Conservation (phyloP, 1,140 invertebrate species). For the Papilio polyxenes region DNA sequence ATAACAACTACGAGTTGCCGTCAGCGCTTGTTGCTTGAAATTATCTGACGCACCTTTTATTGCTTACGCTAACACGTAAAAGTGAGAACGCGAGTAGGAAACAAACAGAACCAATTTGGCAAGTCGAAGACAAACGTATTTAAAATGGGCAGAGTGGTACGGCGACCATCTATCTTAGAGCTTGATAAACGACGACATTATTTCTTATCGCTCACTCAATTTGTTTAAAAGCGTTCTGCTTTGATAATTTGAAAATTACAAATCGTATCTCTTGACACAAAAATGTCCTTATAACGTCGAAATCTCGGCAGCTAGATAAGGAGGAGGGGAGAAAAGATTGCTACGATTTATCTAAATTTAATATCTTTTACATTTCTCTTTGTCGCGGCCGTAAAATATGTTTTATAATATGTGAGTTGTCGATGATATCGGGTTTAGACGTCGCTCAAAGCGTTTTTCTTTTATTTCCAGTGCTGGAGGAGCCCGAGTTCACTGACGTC, state of each 20-base stretch:
- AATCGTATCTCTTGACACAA: constrained; percentile 77
- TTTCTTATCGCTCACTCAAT: constrained; percentile 81
- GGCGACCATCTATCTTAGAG: constrained; percentile 76
- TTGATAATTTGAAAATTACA: constrained; percentile 81
- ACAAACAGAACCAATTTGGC: constrained; percentile 76
- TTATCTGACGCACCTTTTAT: constrained; percentile 31
- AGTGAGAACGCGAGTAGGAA: constrained; percentile 68
- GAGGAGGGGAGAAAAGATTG: constrained; percentile 51
- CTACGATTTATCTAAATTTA: constrained; percentile 57
- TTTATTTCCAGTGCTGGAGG: constrained; percentile 84
- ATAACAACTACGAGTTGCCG: not conserved
- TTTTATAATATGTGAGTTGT: constrained; percentile 37
- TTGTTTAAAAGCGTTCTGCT: constrained; percentile 80
- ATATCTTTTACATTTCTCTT: constrained; percentile 46
- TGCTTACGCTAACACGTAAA: constrained; percentile 40
- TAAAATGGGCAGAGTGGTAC: constrained; percentile 79
- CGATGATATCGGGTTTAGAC: constrained; percentile 3
- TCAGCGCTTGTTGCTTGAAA: constrained; percentile 4
- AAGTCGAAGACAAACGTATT: constrained; percentile 79
- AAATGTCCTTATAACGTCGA: constrained; percentile 73
- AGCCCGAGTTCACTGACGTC: constrained; percentile 86
- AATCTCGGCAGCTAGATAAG: constrained; percentile 66
- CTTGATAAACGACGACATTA: constrained; percentile 81
- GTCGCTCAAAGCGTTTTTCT: constrained; percentile 18
- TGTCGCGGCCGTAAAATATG: constrained; percentile 30